Percentiles rank a stretch among this genome's conserved stretches.
These are phyloP conservation scores for Chalcis sispes DNA, from an alignment of 2,888 invertebrate species.

Conservation along the genomic window DNA sequence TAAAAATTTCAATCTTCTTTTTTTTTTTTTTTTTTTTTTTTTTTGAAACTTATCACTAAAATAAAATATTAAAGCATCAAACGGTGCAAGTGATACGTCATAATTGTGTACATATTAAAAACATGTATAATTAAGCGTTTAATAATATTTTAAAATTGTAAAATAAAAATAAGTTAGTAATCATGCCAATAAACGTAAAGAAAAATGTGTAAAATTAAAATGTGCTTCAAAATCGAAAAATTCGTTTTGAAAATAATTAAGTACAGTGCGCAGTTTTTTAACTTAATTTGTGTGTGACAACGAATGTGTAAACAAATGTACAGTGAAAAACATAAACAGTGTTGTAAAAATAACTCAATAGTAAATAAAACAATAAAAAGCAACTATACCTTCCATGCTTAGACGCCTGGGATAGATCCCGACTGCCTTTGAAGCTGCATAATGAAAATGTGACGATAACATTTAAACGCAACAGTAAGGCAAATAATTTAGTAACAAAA, in stretches of 20 bases:
- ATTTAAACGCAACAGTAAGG: too few relatives aligned
- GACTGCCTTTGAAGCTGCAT: constrained; percentile 81
- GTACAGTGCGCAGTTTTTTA: not conserved
- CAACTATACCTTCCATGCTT: constrained; percentile 76
- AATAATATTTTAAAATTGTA: not conserved
- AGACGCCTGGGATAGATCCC: constrained; percentile 78
- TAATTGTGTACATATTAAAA: too few relatives aligned
- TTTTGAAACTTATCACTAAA: constrained; percentile 1
- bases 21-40: too few relatives aligned
- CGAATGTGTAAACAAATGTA: not conserved
- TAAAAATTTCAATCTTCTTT: too few relatives aligned
- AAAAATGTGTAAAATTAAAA: not conserved
- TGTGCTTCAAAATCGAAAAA: not conserved
- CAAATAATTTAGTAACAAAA: constrained; percentile 4
- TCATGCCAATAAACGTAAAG: constrained; percentile 9
- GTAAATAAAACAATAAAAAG: constrained; percentile 10
- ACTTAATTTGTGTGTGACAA: not conserved
- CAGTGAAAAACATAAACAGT: constrained; percentile 17
- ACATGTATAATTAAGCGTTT: not conserved
- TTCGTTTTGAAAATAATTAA: not conserved
- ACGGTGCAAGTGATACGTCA: not conserved
- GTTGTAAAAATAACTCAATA: too few relatives aligned
- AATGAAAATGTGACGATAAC: constrained; percentile 59
- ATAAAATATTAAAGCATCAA: not conserved
- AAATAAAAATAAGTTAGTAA: not conserved